Evolutionary conservation across 2,797 vertebrate species (phyloP).

Genomic region (Ispidina picta): DNA sequence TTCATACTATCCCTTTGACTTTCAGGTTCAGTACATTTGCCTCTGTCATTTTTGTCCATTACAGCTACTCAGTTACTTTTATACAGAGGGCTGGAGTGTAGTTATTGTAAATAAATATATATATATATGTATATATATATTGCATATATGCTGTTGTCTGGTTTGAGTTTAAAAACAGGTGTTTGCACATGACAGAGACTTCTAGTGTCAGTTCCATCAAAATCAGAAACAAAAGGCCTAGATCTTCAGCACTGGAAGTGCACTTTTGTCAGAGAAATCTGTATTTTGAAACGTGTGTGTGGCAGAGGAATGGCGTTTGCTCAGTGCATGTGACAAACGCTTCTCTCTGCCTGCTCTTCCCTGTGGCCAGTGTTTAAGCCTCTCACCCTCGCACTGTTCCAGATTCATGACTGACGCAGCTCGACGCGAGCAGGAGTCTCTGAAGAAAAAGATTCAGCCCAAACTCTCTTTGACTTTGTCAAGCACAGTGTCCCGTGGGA

Average conservation of each 20-base stretch:
- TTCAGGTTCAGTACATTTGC: not conserved
- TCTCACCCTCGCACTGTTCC: constrained; percentile 67
- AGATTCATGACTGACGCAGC: constrained; percentile 98
- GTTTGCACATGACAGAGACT: not conserved
- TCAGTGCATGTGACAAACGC: not conserved
- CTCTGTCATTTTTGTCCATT: not conserved
- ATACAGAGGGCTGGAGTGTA: not conserved
- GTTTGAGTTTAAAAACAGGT: not conserved
- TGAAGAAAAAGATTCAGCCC: constrained; percentile 94
- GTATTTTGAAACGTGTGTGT: not conserved
- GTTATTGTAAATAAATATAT: not conserved
- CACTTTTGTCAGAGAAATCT: not conserved
- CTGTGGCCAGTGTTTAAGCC: constrained; percentile 74
- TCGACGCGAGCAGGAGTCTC: constrained; percentile 91
- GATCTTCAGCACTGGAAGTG: not conserved
- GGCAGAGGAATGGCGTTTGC: not conserved
- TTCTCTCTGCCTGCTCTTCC: not conserved
- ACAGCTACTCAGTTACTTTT: not conserved
- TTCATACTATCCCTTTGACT: not conserved
- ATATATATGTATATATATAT: too few relatives aligned
- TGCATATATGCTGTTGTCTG: not conserved
- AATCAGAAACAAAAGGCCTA: not conserved
- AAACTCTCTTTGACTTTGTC: constrained; percentile 92
- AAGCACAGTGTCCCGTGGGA: constrained; percentile 89
- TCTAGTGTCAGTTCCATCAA: not conserved